Base-by-base conservation (phyloP, 1,140 invertebrate species). In the Panulirus ornatus region DNA sequence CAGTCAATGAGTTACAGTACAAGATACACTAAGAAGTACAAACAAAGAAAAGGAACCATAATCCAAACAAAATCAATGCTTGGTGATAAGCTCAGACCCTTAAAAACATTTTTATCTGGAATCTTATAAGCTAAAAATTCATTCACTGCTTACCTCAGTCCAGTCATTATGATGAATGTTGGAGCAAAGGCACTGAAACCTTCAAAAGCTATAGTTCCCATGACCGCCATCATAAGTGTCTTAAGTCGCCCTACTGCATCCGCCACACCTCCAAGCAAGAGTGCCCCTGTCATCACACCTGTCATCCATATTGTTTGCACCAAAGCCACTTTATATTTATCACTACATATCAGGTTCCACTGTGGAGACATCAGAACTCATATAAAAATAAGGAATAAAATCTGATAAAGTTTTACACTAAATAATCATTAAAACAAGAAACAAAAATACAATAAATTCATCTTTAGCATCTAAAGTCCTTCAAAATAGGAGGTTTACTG, bases 261-360 rank as follows among this genome's bases (percentile, higher is more conserved):
- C 38, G 91, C 90, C 6, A 90, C 42, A 14, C 88, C 71, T 3
- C 90, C 91, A 22, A 92, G 88, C 54, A 92, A 47, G 8, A 92
- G 78, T 0, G 92, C 87, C 8, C 88, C 92, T 1, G 34, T 85
- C 88, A 92, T 83, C 6, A 90, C 92, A 0, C 91, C 91, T 58
- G 85, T 82, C 92, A 92, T 92, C 88, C 89, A 91, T 70, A 90
- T 11, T 27, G 92, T 86, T 63, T 91, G 90, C 54, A 91, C 87
- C 58, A 92, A 27, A n/a, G 92, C 90, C 30, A 91, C 90, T 76
- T 84, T 85, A 75, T 89, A 90, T 58, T 89, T 91, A 22, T 91
- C 66, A 47, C 54, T 88, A 78, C 92, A 92, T 73, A 92, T 91
- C 71, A 92, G 76, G 58, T 84, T 83, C 90, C 90, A 92, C 88